Evolutionary conservation across 1,140 invertebrate species (phyloP).

Genomic region (Bicyclus anynana): DNA sequence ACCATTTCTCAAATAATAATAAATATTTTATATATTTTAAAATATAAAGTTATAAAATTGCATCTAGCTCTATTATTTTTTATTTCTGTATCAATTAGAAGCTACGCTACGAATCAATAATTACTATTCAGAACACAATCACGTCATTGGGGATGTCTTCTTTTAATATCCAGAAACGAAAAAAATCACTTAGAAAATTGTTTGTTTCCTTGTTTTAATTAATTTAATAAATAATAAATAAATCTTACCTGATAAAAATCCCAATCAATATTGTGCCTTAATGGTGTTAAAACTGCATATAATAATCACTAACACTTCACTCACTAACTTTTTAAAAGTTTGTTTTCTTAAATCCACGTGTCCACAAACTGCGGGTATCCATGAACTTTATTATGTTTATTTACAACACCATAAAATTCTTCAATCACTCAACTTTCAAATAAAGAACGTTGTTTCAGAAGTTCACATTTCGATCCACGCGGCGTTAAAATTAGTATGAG

Average conservation of each 20-base stretch:
- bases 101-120: too few relatives aligned
- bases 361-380: conserved; percentile 8
- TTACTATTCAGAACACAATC: too few relatives aligned
- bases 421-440: conserved; percentile 14
- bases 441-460: conserved; percentile 15
- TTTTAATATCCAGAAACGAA: too few relatives aligned
- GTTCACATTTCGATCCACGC: conserved; percentile 32
- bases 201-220: too few relatives aligned
- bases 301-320: conserved; percentile 21
- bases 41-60: too few relatives aligned
- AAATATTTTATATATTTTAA: too few relatives aligned
- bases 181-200: too few relatives aligned
- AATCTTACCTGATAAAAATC: conserved; percentile 23
- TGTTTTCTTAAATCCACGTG: conserved; percentile 11
- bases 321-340: conserved; percentile 15
- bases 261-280: too few relatives aligned
- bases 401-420: conserved; percentile 7
- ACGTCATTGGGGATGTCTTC: too few relatives aligned
- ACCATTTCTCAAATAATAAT: too few relatives aligned
- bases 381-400: conserved; percentile 9
- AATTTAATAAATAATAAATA: neutral
- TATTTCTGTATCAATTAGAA: too few relatives aligned
- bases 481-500: neutral
- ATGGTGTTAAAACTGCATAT: conserved; percentile 12
- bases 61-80: too few relatives aligned